Evolutionary conservation across 2,113 vertebrate genomes (phyloP).

Genomic region (Pontoporia blainvillei): DNA sequence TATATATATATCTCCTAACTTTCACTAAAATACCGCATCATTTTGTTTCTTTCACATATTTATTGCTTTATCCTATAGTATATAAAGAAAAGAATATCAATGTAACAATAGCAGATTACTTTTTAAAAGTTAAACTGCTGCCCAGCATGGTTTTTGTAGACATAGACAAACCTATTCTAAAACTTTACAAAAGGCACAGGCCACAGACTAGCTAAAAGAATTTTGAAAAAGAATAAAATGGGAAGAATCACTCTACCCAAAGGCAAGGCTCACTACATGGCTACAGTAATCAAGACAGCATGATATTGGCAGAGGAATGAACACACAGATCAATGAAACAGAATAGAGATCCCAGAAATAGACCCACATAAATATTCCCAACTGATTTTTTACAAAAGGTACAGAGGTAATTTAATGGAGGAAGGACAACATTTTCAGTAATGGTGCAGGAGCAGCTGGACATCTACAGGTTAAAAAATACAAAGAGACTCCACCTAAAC

Average conservation of each 20-base stretch:
- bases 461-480: background rate
- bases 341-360: slow-evolving; percentile 10
- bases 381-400: background rate
- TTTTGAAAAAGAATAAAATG: background rate
- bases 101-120: background rate
- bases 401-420: background rate
- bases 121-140: background rate
- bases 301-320: background rate
- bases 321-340: background rate
- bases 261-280: background rate
- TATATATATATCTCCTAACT: background rate
- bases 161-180: background rate
- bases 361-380: background rate
- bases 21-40: background rate
- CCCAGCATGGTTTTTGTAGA: background rate
- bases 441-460: background rate
- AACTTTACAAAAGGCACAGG: background rate
- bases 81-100: background rate
- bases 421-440: background rate
- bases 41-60: background rate
- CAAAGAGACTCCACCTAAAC: background rate
- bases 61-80: background rate
- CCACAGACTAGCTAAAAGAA: background rate
- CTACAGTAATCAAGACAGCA: background rate
- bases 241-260: background rate